Base-by-base conservation (phyloP, 2,888 invertebrate genomes). In the Rugalucina vietnamica region DNA sequence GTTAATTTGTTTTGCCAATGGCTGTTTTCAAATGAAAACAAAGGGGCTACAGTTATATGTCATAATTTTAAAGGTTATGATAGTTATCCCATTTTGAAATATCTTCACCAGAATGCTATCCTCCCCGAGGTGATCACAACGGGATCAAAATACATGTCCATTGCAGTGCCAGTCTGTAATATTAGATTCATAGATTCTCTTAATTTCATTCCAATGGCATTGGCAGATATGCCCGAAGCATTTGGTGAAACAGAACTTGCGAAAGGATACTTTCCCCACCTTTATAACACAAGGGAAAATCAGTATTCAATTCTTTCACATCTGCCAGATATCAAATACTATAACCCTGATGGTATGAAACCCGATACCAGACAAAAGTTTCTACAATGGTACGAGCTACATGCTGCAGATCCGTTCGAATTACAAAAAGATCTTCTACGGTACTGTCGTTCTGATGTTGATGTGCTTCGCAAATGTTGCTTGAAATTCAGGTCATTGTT, bases 51-150 rank as follows among this genome's bases (percentile, higher is more conserved):
- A n/a, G n/a, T n/a, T n/a, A n/a, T n/a, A n/a, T n/a, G 86, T 81
- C 86, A 89, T 39, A 82, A 85, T 49, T 85, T 82, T 49, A 82
- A 82, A 69, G 80, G 82, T 1, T 79, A 82, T 73, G 82, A 82
- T 43, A 82, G 82, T 54, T 85, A 74, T 39, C 82, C 82, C 0
- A 70, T 85, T n/a, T 29, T 82, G 37, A 34, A 76, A 29, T 85
- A 79, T 27, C 36, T 85, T 8, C 72, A 81, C 37, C 43, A 81
- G 1, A 81, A 76, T 76, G 85, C 81, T n/a, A 60, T 81, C 36
- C 72, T 85, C 2, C 81, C 85, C 0, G 79, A 81, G 21, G 79
- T 85, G 12, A 79, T 81, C 34, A 81, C 81, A 34, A 85, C 60
- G 24, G 81, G 85, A 32, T 82, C 77, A 24, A 82, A 82, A n/a